Evolutionary conservation across 2,113 vertebrate genomes (phyloP), one percentile per base, ranked within the genome.

Genomic region (Labeo rohita): DNA sequence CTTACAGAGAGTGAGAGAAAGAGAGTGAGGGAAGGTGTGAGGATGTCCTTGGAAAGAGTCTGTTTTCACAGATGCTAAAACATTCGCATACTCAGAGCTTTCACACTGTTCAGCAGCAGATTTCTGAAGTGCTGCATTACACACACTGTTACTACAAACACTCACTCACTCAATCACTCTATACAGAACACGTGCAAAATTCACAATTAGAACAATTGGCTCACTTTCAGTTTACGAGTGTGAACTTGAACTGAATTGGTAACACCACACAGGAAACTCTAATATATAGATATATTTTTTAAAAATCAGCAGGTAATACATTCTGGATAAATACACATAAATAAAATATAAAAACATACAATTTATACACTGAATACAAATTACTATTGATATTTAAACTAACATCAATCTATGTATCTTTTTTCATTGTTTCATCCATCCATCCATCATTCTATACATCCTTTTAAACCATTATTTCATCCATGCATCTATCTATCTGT

Each of bases 31-130:
- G 39, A 63, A 85, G 65, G 23, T 54, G 74, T 39, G 68, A 47
- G 70, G 43, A 49, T 89, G 93, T 94, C 93, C 93, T 94, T 93
- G 92, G 91, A 89, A 93, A 90, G 91, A 89, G 92, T 90, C 91
- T 93, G 89, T 92, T 93, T 63, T 88, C 91, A 90, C 89, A 90
- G 90, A 86, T 80, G 83, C 91, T 89, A 90, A 86, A 90, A 92
- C 91, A 93, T 93, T 94, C 93, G 90, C 93, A 92, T 92, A 91
- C 91, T 93, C 92, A 92, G 79, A 85, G 66, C 39, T 80, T 65
- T 80, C 59, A 80, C 78, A 80, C 78, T 63, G 6, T 45, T 80
- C 39, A 3, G 77, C 21, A 45, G 15, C 8, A 63, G 47, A 63
- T 61, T 63, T n/a, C 16, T 61, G 1, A 50, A 75, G 75, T 18